Evolutionary conservation across 2,113 vertebrate species (phyloP), one percentile per base, ranked within the genome.

Genomic region (Hypomesus transpacificus): DNA sequence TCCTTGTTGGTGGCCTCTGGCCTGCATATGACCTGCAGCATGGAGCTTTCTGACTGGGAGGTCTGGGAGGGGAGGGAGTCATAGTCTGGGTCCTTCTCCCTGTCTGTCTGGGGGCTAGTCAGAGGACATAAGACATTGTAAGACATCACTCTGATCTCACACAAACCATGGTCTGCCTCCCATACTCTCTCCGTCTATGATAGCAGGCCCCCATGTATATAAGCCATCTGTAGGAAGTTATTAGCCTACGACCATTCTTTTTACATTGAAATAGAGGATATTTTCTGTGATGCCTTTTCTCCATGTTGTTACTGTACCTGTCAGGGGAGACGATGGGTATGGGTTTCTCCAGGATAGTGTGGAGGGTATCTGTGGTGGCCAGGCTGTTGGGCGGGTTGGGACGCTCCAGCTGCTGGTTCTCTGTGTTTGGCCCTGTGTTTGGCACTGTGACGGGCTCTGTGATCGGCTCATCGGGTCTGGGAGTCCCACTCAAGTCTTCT

Each of bases 11-110:
- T 97, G 0, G 94, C 95, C 69, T 98, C 95, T 13, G 96, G 95
- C 85, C 96, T 94, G 76, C 96, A 98, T 90, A 98, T 95, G 83
- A 98, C 94, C 92, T 98, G 96, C 85, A 98, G 86, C 91, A 98
- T 94, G 63, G 96, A 98, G 78, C 95, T 97, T 79, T 98, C 96
- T 57, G 96, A 96, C 76, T 97, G 96, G 60, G 96, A 98, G 0
- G 93, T 91, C 75, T 94, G 92, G 0, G 90, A 91, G 8, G 91
- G 91, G 76, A 95, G 93, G 21, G 96, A 96, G 60, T 96, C 92
- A 64, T 98, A 98, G 88, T 96, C 95, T 21, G 96, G 95, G 72
- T 97, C 95, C 70, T 95, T 94, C 80, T 96, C 95, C 80, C 95
- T 92, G 88, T 89, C 94, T 60, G 94, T 95, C 92, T 98, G 95